Evolutionary conservation across 2,888 invertebrate species (phyloP).

Genomic region (Acanthosoma haemorrhoidale): DNA sequence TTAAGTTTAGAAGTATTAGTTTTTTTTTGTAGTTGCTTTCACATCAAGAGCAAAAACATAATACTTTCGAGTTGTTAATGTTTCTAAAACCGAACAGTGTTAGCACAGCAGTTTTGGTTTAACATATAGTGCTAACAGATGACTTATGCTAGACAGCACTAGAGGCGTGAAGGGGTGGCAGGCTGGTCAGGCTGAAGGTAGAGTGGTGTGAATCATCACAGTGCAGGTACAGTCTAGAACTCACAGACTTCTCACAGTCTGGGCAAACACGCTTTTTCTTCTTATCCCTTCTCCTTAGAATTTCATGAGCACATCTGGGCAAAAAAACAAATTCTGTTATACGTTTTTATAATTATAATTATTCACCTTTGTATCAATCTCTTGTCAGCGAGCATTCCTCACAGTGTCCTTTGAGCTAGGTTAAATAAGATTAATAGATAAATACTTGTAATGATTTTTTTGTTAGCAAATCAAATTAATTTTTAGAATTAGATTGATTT

Average conservation of each 20-base stretch:
- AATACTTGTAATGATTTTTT: too few relatives aligned
- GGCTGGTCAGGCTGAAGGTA: conserved; percentile 48
- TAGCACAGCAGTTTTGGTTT: conserved; percentile 13
- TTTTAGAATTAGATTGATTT: too few relatives aligned
- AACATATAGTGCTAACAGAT: conserved; percentile 25
- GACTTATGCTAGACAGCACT: conserved; percentile 36
- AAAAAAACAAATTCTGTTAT: too few relatives aligned
- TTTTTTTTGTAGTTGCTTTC: neutral
- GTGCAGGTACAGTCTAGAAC: conserved; percentile 59
- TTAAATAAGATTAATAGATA: too few relatives aligned
- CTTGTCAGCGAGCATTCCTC: too few relatives aligned
- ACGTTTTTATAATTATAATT: too few relatives aligned
- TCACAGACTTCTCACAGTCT: conserved; percentile 63
- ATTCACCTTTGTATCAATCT: too few relatives aligned
- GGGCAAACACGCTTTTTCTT: conserved; percentile 62
- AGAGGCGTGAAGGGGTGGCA: conserved; percentile 46
- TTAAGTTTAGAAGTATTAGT: too few relatives aligned
- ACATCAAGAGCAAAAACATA: neutral
- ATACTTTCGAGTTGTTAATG: neutral
- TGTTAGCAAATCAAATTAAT: too few relatives aligned
- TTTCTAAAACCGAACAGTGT: neutral
- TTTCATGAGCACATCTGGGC: conserved; percentile 66
- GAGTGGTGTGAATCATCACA: conserved; percentile 51
- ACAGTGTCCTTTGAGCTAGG: too few relatives aligned
- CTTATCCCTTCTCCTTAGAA: conserved; percentile 57